Percentiles rank a stretch among this genome's conserved stretches.
These are phyloP conservation scores for Aphis gossypii DNA, from an alignment of 1,140 invertebrate species.

Conservation along the genomic window DNA sequence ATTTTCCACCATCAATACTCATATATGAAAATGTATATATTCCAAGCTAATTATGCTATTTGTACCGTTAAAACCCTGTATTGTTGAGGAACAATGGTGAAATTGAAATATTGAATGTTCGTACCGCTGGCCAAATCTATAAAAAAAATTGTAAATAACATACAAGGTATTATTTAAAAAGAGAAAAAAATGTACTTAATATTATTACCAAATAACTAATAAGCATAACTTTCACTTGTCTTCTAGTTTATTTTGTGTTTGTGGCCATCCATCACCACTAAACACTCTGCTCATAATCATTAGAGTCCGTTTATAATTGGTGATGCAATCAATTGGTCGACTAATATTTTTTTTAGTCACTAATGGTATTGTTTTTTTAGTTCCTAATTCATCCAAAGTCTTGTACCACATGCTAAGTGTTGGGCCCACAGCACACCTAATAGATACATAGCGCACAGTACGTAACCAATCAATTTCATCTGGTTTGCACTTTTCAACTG, in stretches of 20 bases:
- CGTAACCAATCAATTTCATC: conserved; percentile 65
- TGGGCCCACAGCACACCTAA: conserved; percentile 71
- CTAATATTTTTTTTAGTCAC: conserved; percentile 75
- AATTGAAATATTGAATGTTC: conserved; percentile 74
- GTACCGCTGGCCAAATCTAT: conserved; percentile 83
- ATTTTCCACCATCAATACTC: conserved; percentile 20
- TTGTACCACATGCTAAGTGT: conserved; percentile 76
- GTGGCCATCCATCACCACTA: conserved; percentile 69
- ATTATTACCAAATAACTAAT: conserved; percentile 75
- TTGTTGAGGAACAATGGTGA: conserved; percentile 79
- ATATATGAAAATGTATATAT: conserved; percentile 78
- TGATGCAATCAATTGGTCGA: conserved; percentile 77
- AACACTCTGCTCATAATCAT: conserved; percentile 69
- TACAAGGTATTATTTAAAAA: neutral
- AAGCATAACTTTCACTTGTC: conserved; percentile 72
- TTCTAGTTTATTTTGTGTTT: conserved; percentile 69
- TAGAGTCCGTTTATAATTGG: conserved; percentile 72
- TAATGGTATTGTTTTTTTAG: conserved; percentile 66
- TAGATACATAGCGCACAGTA: conserved; percentile 66
- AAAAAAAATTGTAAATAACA: conserved; percentile 60
- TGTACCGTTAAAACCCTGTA: conserved; percentile 84
- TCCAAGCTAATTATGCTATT: conserved; percentile 83
- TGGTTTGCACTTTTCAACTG: conserved; percentile 66
- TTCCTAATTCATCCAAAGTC: conserved; percentile 71
- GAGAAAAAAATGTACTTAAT: neutral